These are phyloP conservation scores for Centropus bengalensis DNA, from an alignment of 2,113 vertebrate species.

Conservation along the genomic window DNA sequence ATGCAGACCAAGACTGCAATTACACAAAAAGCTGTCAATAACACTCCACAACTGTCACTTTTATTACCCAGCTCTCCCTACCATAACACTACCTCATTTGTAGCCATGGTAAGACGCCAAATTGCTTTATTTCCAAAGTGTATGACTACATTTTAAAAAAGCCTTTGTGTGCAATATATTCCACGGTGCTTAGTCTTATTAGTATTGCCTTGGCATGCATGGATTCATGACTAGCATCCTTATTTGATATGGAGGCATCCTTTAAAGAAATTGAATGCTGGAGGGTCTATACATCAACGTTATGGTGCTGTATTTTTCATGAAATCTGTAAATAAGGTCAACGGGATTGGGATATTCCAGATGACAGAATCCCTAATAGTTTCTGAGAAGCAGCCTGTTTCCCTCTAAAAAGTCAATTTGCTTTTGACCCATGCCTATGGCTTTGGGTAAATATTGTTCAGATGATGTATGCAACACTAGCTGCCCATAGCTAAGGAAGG, in stretches of 20 bases:
- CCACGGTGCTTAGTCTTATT: slow-evolving; percentile 51
- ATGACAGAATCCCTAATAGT: slow-evolving; percentile 72
- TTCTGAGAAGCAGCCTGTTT: slow-evolving; percentile 71
- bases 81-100: slow-evolving; percentile 64
- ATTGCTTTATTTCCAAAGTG: slow-evolving; percentile 71
- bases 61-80: slow-evolving; percentile 62
- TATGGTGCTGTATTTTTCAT: slow-evolving; percentile 73
- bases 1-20: slow-evolving; percentile 38
- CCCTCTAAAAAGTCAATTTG: slow-evolving; percentile 68
- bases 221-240: slow-evolving; percentile 61
- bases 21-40: slow-evolving; percentile 71
- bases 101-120: slow-evolving; percentile 65
- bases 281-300: slow-evolving; percentile 73
- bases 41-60: slow-evolving; percentile 67
- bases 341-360: slow-evolving; percentile 63
- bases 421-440: slow-evolving; percentile 31
- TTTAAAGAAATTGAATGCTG: slow-evolving; percentile 73
- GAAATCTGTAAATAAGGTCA: slow-evolving; percentile 77
- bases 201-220: slow-evolving; percentile 46
- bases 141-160: slow-evolving; percentile 63
- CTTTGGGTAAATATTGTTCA: slow-evolving; percentile 38
- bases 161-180: slow-evolving; percentile 57
- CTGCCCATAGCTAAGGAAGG: neutral
- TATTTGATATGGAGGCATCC: slow-evolving; percentile 56
- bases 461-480: slow-evolving; percentile 27